Conservation (phyloP, 2,888 invertebrate species). For the Vandiemenella viatica region DNA sequence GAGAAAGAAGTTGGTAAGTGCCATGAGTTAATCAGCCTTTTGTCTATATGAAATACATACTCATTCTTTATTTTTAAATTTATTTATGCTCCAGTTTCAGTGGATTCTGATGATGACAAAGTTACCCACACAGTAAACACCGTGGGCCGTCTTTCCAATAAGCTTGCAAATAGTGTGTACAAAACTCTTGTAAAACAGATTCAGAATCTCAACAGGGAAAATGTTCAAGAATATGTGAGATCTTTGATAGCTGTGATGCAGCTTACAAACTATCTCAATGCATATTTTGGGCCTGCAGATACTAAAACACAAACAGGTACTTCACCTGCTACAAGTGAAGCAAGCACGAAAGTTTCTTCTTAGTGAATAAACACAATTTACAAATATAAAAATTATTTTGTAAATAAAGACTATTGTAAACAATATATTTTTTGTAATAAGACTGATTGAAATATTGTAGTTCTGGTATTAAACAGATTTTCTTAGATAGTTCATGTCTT, state of each 20-base stretch:
- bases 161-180: slow-evolving; percentile 54
- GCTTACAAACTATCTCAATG: slow-evolving; percentile 32
- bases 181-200: slow-evolving; percentile 45
- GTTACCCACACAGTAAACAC: slow-evolving; percentile 56
- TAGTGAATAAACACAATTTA: too few relatives aligned
- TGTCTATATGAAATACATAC: background rate
- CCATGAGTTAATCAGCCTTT: background rate
- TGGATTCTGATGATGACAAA: slow-evolving; percentile 36
- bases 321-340: too few relatives aligned
- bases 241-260: slow-evolving; percentile 34
- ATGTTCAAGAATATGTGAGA: slow-evolving; percentile 33
- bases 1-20: background rate
- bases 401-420: too few relatives aligned
- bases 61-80: slow-evolving; percentile 5
- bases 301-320: too few relatives aligned
- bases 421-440: too few relatives aligned
- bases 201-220: slow-evolving; percentile 32
- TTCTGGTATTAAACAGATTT: too few relatives aligned
- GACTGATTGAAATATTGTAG: too few relatives aligned
- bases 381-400: too few relatives aligned
- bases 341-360: too few relatives aligned
- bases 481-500: too few relatives aligned
- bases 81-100: slow-evolving; percentile 37
- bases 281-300: slow-evolving; percentile 13
- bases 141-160: slow-evolving; percentile 52